phyloP scores from a whole-genome alignment of 2,797 vertebrate species.

The Coranthus polyacanthus region DNA sequence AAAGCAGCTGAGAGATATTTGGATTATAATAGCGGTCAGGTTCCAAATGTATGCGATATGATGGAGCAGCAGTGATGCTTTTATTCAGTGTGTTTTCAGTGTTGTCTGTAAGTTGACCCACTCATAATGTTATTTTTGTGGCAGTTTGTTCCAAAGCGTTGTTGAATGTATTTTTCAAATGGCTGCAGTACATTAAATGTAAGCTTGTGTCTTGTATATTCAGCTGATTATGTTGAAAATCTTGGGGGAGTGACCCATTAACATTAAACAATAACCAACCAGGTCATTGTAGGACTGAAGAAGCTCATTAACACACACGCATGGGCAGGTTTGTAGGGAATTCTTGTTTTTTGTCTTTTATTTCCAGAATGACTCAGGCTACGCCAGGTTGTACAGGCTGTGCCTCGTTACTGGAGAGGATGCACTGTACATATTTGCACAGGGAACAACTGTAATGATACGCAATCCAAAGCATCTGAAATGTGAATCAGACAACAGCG shows the following conservation, averaged over 20 bases:
- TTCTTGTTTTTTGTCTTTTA: slow-evolving; percentile 11
- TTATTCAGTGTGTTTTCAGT: background rate
- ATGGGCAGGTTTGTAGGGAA: slow-evolving; percentile 12
- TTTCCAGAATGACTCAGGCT: slow-evolving; percentile 38
- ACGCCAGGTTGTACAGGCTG: slow-evolving; percentile 32
- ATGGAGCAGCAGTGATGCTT: slow-evolving; percentile 19
- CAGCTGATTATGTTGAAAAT: background rate
- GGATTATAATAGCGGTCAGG: slow-evolving; percentile 49
- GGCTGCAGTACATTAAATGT: no score
- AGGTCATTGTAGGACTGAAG: background rate
- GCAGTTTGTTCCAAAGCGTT: no score
- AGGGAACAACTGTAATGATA: slow-evolving; percentile 39
- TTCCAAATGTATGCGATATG: slow-evolving; percentile 36
- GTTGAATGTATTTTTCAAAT: no score
- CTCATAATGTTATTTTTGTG: no score
- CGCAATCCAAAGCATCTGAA: slow-evolving; percentile 43
- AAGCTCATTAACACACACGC: slow-evolving; percentile 12
- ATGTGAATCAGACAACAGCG: slow-evolving; percentile 30
- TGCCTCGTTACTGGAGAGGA: slow-evolving; percentile 38
- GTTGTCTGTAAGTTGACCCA: no score
- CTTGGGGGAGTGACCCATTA: background rate
- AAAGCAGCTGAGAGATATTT: slow-evolving; percentile 28
- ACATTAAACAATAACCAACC: slow-evolving; percentile 13
- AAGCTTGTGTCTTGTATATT: no score
- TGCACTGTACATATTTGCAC: slow-evolving; percentile 43